Percentiles rank a stretch among this genome's conserved stretches.
phyloP scores from a whole-genome alignment of 2,888 invertebrate species.

The Isotomurus palustris region DNA sequence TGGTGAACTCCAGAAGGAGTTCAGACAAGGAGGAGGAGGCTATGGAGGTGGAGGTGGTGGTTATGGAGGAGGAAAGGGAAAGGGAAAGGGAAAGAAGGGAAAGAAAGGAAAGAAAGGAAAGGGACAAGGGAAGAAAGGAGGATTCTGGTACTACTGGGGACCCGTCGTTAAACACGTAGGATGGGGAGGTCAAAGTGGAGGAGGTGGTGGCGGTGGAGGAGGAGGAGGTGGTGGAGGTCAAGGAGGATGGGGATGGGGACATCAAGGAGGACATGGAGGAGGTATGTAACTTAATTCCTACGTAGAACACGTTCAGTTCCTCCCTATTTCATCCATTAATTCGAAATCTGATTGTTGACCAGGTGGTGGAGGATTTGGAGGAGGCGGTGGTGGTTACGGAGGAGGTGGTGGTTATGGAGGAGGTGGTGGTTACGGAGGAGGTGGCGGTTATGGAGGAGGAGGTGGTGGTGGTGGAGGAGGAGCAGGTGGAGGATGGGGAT shows the following conservation, averaged over 20 bases:
- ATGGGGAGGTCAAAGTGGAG: slow-evolving; percentile 18
- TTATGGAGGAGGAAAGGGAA: slow-evolving; percentile 13
- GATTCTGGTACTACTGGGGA: slow-evolving; percentile 46
- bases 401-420: slow-evolving; percentile 8
- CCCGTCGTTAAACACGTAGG: slow-evolving; percentile 33
- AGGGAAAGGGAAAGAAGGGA: slow-evolving; percentile 19
- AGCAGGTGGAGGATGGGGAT: slow-evolving; percentile 30
- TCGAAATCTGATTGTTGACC: slow-evolving; percentile 1
- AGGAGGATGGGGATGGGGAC: slow-evolving; percentile 16
- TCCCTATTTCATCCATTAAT: not conserved
- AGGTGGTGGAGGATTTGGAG: slow-evolving; percentile 16
- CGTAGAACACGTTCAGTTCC: not conserved
- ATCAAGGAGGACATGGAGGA: slow-evolving; percentile 3
- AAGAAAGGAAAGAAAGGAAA: slow-evolving; percentile 26
- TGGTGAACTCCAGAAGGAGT: slow-evolving; percentile 15
- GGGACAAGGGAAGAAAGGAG: slow-evolving; percentile 36
- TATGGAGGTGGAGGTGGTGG: slow-evolving; percentile 19
- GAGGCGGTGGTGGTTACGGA: slow-evolving; percentile 13
- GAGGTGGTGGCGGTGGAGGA: slow-evolving; percentile 18
- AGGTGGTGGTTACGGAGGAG: slow-evolving; percentile 14
- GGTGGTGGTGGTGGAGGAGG: slow-evolving; percentile 28
- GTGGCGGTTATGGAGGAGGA: slow-evolving; percentile 23
- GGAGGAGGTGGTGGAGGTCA: slow-evolving; percentile 20
- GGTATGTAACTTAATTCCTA: not conserved
- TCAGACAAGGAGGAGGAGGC: slow-evolving; percentile 21